Conservation (phyloP, 2,113 vertebrate species). For the Lates calcarifer region DNA sequence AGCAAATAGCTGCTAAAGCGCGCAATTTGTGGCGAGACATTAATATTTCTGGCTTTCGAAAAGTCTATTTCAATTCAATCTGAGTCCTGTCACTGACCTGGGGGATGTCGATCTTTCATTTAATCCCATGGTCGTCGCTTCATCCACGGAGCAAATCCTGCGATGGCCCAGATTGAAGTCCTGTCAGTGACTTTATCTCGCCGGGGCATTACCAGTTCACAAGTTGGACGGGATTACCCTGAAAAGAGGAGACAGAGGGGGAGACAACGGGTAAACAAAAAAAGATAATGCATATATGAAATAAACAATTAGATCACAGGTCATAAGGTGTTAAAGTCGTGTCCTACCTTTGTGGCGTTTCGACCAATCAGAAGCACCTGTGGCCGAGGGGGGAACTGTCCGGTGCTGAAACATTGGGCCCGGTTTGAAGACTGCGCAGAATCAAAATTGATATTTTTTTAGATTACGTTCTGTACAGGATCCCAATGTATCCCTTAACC, state of each 20-base stretch:
- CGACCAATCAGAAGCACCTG: background rate
- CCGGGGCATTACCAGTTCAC: constrained; percentile 76
- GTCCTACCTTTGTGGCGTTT: background rate
- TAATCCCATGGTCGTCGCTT: constrained; percentile 79
- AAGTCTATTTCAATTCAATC: constrained; percentile 65
- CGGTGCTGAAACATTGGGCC: constrained; percentile 67
- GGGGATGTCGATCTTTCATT: constrained; percentile 76
- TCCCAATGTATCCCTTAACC: too few relatives aligned
- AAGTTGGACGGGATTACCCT: constrained; percentile 74
- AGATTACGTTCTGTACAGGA: too few relatives aligned
- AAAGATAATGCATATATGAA: background rate
- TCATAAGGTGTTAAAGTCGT: background rate
- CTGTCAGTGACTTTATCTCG: constrained; percentile 76
- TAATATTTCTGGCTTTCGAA: constrained; percentile 41
- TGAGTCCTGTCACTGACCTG: constrained; percentile 69
- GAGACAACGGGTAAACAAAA: background rate
- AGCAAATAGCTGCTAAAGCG: background rate
- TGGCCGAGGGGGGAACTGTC: constrained; percentile 65
- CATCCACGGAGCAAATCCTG: constrained; percentile 85
- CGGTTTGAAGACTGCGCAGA: background rate
- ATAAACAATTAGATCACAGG: background rate
- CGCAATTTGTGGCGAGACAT: background rate
- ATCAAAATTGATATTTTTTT: too few relatives aligned
- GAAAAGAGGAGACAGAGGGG: background rate
- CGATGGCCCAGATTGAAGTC: constrained; percentile 85